These are phyloP conservation scores for Rutilus rutilus DNA, from an alignment of 2,113 vertebrate species.

Conservation along the genomic window DNA sequence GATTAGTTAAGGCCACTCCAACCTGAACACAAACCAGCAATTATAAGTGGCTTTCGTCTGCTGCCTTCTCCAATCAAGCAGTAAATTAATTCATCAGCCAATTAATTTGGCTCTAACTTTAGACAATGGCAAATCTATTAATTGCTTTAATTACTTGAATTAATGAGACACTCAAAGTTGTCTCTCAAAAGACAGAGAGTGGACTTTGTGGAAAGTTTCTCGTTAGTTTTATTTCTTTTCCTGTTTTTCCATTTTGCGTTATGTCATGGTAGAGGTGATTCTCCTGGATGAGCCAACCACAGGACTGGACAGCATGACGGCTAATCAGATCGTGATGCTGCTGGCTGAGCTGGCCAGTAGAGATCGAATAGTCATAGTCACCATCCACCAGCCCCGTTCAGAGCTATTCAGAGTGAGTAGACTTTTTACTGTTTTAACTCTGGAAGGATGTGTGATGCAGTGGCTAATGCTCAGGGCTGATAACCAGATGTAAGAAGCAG, in stretches of 20 bases:
- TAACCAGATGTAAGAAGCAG: neutral
- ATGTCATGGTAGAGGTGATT: conserved; percentile 83
- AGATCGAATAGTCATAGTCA: conserved; percentile 89
- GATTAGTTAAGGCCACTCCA: conserved; percentile 70
- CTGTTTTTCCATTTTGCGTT: conserved; percentile 49
- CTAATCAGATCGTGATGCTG: conserved; percentile 89
- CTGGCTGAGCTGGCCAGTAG: conserved; percentile 84
- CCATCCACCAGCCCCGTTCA: conserved; percentile 95
- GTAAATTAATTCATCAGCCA: conserved; percentile 81
- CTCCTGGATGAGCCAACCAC: conserved; percentile 94
- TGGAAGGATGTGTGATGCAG: neutral
- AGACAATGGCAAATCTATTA: conserved; percentile 77
- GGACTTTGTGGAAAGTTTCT: conserved; percentile 55
- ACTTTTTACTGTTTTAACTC: neutral
- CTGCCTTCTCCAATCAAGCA: conserved; percentile 79
- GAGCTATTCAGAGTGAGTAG: conserved; percentile 89
- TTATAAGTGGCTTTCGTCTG: conserved; percentile 75
- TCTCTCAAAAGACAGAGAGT: conserved; percentile 54
- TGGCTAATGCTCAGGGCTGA: neutral
- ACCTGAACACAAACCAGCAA: conserved; percentile 45
- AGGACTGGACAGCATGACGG: conserved; percentile 93
- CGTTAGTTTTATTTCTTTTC: conserved; percentile 17
- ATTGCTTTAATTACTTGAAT: conserved; percentile 79
- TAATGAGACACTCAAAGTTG: conserved; percentile 70
- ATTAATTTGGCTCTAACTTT: conserved; percentile 78